Conservation (phyloP, 1,140 invertebrate genomes). For the Coboldia fuscipes region DNA sequence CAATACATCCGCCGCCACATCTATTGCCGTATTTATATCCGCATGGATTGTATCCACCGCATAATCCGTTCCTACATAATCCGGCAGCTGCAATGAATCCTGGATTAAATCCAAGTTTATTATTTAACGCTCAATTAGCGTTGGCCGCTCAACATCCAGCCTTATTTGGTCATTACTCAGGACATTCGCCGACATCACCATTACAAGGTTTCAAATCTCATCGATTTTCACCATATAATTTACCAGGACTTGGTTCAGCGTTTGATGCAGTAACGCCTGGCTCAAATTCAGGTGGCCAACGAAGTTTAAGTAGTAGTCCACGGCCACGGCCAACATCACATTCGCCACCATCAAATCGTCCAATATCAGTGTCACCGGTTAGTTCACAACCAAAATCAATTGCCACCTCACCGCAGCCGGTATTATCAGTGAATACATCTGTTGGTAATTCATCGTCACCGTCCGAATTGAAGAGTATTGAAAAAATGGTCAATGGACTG, state of each 20-base stretch:
- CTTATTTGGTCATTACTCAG: conserved; percentile 43
- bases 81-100: conserved; percentile 26
- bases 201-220: conserved; percentile 25
- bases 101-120: conserved; percentile 44
- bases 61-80: conserved; percentile 31
- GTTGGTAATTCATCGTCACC: conserved; percentile 26
- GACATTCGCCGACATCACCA: conserved; percentile 28
- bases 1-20: conserved; percentile 60
- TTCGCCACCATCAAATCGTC: conserved; percentile 28
- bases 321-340: conserved; percentile 29
- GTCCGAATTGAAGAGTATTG: conserved; percentile 76
- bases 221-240: conserved; percentile 63
- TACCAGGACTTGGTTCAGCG: conserved; percentile 51
- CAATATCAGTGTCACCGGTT: conserved; percentile 26
- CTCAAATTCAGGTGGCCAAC: conserved; percentile 23
- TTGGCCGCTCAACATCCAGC: conserved; percentile 61
- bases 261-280: conserved; percentile 67
- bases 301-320: conserved; percentile 45
- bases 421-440: conserved; percentile 8
- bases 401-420: conserved; percentile 9
- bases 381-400: conserved; percentile 20
- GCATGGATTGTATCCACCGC: conserved; percentile 62
- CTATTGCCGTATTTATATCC: conserved; percentile 74
- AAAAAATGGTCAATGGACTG: conserved; percentile 89
- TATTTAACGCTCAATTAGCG: conserved; percentile 63